Evolutionary conservation across 2,888 invertebrate genomes (phyloP).

Genomic region (Macrosiphum euphorbiae): DNA sequence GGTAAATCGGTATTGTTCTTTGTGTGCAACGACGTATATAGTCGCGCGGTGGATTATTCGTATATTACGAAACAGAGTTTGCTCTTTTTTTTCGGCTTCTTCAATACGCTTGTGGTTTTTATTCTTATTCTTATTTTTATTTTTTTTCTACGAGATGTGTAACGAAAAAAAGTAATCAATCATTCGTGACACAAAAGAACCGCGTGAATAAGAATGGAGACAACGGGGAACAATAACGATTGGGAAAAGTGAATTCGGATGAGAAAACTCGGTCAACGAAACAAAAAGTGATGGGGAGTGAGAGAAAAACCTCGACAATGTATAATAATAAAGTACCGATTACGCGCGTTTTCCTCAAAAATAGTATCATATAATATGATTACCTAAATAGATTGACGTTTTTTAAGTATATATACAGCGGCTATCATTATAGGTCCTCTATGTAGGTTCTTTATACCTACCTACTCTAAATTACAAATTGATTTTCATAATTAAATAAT

Average conservation of each 20-base stretch:
- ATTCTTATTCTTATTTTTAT: not conserved
- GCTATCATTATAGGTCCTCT: no score
- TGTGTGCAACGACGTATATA: not conserved
- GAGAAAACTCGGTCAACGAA: constrained; percentile 65
- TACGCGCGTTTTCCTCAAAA: not conserved
- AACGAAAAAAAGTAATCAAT: constrained; percentile 59
- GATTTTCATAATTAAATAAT: not conserved
- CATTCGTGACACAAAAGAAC: constrained; percentile 62
- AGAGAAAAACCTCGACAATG: constrained; percentile 35
- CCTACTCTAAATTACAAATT: not conserved
- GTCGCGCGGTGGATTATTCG: constrained; percentile 12
- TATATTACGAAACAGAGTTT: constrained; percentile 42
- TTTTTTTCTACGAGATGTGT: not conserved
- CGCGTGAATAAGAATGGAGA: constrained; percentile 60
- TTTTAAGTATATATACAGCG: no score
- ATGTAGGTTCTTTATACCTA: no score
- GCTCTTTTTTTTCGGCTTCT: constrained; percentile 37
- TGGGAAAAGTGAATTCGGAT: constrained; percentile 64
- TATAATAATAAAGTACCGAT: constrained; percentile 15
- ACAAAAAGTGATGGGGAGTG: constrained; percentile 47
- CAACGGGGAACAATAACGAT: constrained; percentile 52
- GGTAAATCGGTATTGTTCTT: constrained; percentile 58
- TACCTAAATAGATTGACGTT: not conserved
- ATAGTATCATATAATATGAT: not conserved
- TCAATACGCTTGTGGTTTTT: constrained; percentile 57